Evolutionary conservation across 2,888 invertebrate genomes (phyloP), one percentile per base, ranked within the genome.

Genomic region (Dolichomitus sp.): DNA sequence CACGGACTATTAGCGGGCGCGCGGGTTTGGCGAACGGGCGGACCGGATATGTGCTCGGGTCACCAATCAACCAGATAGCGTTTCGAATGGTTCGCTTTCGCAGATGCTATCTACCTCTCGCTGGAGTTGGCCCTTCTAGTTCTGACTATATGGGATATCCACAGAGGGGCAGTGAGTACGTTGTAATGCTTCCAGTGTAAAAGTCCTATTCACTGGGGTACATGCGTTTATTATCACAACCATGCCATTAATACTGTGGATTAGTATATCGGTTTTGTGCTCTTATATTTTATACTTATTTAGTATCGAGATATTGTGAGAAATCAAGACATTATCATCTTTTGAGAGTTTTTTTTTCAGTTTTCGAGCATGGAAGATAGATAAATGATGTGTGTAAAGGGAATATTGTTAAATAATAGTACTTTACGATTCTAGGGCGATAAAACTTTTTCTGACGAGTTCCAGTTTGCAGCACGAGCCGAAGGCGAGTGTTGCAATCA

Each of bases 31-130:
- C 57, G 72, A 76, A 59, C 81, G 59, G 72, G 59, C 72, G 72
- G 66, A 81, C 76, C 81, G 81, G 72, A 77, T 77, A 76, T 76
- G 79, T 76, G 69, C 73, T 40, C 72, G 57, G 82, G 72, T 78
- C 79, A 77, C 80, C 82, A 80, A 84, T 84, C 84, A 82, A 75
- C 73, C 76, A 75, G 79, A 77, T 77, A 79, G 59, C 78, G 72
- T 72, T 82, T 75, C 68, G 72, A 74, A 79, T 76, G 77, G 61
- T 77, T 81, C 77, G 76, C 72, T 65, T 59, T 81, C 68, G 66
- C 81, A 77, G 77, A 81, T 77, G 59, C 72, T 73, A 77, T 81
- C 77, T 72, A 69, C 65, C 57, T 70, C 54, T 40, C 42, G 50
- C 6, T 30, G 37, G 50, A 30, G 57, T 66, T 59, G 61, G 52